A percentile compares a stretch with the other conserved stretches of the same genome.
phyloP scores from a whole-genome alignment of 2,797 vertebrate species.

The Pseudopleuronectes americanus region DNA sequence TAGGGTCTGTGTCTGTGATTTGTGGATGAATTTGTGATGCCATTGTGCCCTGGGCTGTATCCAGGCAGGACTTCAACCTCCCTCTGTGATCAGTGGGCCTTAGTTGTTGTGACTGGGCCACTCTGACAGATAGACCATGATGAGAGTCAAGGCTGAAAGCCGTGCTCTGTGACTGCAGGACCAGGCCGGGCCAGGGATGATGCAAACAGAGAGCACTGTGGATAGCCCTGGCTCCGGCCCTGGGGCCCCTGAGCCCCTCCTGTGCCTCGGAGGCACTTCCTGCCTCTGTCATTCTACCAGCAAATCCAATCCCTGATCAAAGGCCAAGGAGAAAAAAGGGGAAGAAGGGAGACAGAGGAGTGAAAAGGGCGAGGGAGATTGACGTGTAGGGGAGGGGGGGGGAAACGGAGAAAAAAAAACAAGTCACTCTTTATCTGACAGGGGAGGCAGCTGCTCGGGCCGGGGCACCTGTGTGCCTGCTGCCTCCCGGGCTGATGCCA shows the following conservation, averaged over 20 bases:
- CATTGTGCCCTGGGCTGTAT: slow-evolving; percentile 57
- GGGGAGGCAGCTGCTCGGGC: slow-evolving; percentile 77
- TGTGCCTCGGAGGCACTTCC: slow-evolving; percentile 77
- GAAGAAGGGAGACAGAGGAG: slow-evolving; percentile 68
- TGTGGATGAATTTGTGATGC: slow-evolving; percentile 59
- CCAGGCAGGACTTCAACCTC: slow-evolving; percentile 57
- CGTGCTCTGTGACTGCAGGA: slow-evolving; percentile 70
- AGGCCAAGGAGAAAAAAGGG: slow-evolving; percentile 74
- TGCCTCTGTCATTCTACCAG: slow-evolving; percentile 80
- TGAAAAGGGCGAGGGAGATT: slow-evolving; percentile 79
- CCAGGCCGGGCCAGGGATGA: slow-evolving; percentile 70
- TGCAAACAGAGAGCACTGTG: slow-evolving; percentile 76
- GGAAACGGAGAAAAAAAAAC: slow-evolving; percentile 68
- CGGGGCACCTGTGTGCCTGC: slow-evolving; percentile 81
- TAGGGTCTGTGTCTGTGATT: slow-evolving; percentile 62
- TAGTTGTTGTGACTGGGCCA: slow-evolving; percentile 61
- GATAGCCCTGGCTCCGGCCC: slow-evolving; percentile 55
- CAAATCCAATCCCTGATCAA: slow-evolving; percentile 83
- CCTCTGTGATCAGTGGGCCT: slow-evolving; percentile 45
- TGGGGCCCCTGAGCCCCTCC: slow-evolving; percentile 46
- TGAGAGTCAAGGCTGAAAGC: slow-evolving; percentile 75
- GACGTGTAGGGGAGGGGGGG: slow-evolving; percentile 60
- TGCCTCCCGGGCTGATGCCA: slow-evolving; percentile 73
- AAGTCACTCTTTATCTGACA: slow-evolving; percentile 79
- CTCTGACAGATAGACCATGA: slow-evolving; percentile 70